Evolutionary conservation across 2,113 vertebrate species (phyloP).

Genomic region (Ceyx cyanopectus): DNA sequence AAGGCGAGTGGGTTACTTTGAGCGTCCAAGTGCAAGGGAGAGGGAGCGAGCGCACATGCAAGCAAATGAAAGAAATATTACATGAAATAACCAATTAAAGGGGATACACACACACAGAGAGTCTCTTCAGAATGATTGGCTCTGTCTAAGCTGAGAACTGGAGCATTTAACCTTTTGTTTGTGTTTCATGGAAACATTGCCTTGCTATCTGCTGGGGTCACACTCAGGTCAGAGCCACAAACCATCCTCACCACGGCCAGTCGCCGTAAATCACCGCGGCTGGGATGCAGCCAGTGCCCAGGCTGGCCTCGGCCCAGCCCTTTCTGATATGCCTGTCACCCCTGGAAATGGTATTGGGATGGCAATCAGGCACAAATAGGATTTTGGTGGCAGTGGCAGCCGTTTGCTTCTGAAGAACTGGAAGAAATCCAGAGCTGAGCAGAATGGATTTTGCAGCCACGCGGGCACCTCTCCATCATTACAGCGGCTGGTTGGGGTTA

Average conservation of each 20-base stretch:
- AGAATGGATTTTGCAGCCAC: neutral
- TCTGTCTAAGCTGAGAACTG: slow-evolving; percentile 63
- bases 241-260: slow-evolving; percentile 75
- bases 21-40: neutral
- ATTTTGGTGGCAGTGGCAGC: neutral
- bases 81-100: slow-evolving; percentile 25
- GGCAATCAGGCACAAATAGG: neutral
- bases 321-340: slow-evolving; percentile 9
- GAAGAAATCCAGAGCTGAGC: neutral
- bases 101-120: neutral
- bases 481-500: rapidly evolving
- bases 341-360: slow-evolving; percentile 12
- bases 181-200: slow-evolving; percentile 81
- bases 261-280: slow-evolving; percentile 76
- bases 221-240: slow-evolving; percentile 82
- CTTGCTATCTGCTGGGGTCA: slow-evolving; percentile 83
- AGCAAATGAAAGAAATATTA: neutral
- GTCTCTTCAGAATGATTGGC: slow-evolving; percentile 74
- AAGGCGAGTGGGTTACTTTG: neutral
- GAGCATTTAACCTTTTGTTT: slow-evolving; percentile 81
- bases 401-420: neutral
- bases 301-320: slow-evolving; percentile 29
- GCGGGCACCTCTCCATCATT: rapidly evolving
- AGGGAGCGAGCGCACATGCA: neutral
- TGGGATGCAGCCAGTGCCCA: slow-evolving; percentile 6